Evolutionary conservation across 2,113 vertebrate genomes (phyloP).

Genomic region (Pan paniscus): DNA sequence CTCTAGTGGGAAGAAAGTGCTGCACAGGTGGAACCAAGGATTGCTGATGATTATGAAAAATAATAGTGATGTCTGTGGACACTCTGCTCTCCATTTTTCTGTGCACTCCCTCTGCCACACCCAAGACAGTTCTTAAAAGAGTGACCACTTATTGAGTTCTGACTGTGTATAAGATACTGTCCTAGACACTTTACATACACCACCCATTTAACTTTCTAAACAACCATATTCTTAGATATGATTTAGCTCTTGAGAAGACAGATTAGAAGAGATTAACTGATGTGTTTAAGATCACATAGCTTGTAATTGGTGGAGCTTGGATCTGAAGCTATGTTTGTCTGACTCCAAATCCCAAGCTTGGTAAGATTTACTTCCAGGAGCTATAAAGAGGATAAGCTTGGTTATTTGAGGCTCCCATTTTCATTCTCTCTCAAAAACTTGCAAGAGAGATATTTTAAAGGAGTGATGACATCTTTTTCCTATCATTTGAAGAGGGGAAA

Average conservation of each 20-base stretch:
- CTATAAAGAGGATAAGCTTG: neutral
- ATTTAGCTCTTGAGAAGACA: neutral
- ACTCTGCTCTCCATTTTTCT: neutral
- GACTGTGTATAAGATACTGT: neutral
- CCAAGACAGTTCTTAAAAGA: neutral
- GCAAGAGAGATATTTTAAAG: neutral
- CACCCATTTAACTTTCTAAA: neutral
- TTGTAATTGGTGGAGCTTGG: neutral
- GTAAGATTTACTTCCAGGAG: neutral
- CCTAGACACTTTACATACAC: neutral
- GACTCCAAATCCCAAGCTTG: neutral
- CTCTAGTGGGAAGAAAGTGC: neutral
- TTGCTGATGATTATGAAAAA: neutral
- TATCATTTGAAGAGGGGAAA: neutral
- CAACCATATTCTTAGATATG: neutral
- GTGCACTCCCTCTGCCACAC: neutral
- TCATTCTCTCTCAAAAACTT: slow-evolving; percentile 14
- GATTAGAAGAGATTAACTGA: neutral
- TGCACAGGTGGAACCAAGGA: neutral
- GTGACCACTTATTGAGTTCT: neutral
- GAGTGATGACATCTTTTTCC: neutral
- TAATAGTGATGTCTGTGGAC: neutral
- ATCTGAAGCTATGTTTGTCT: neutral
- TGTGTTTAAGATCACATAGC: neutral
- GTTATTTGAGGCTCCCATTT: neutral